phyloP scores from a whole-genome alignment of 2,888 invertebrate genomes.

The Pharmacophagus antenor region DNA sequence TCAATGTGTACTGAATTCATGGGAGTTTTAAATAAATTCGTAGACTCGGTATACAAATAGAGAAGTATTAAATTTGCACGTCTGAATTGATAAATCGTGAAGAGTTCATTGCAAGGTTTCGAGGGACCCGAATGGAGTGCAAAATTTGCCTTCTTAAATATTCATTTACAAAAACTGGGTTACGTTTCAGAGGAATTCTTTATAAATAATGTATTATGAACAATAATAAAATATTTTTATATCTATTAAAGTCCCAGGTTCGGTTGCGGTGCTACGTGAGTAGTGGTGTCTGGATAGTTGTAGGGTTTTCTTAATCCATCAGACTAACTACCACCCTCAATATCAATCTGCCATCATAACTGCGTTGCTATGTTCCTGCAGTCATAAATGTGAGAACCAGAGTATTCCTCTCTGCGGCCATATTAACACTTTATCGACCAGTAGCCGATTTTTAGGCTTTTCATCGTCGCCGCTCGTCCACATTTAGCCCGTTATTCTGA shows the following conservation, averaged over 20 bases:
- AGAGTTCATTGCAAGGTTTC: neutral
- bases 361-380: too few relatives aligned
- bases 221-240: neutral
- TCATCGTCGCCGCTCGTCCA: too few relatives aligned
- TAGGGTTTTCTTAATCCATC: too few relatives aligned
- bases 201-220: neutral
- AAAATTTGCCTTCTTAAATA: neutral
- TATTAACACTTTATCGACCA: too few relatives aligned
- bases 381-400: too few relatives aligned
- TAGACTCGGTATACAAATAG: neutral
- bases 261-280: too few relatives aligned
- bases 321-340: too few relatives aligned
- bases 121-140: neutral
- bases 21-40: neutral
- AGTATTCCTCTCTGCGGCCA: too few relatives aligned
- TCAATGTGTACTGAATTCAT: neutral
- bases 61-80: neutral
- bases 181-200: neutral
- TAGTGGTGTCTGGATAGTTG: too few relatives aligned
- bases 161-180: neutral
- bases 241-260: neutral
- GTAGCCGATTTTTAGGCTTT: too few relatives aligned
- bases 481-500: too few relatives aligned
- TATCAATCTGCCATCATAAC: too few relatives aligned
- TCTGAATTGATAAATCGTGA: constrained; percentile 1